Conservation (phyloP, 2,888 invertebrate species). For the Bellardia bayeri region DNA sequence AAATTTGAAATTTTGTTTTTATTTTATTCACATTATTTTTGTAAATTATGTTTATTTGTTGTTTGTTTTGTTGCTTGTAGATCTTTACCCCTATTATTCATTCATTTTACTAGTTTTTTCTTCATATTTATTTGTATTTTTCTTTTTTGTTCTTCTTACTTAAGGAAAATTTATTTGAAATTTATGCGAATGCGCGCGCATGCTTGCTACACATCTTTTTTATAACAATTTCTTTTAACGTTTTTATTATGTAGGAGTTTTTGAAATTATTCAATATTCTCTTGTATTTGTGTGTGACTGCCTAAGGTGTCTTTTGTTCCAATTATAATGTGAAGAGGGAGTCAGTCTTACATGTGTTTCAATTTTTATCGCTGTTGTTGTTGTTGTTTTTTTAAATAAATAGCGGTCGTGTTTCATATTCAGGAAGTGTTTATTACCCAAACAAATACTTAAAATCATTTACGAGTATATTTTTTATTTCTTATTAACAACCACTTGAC, state of each 20-base stretch:
- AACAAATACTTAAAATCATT: conserved; percentile 73
- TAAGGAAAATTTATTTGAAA: conserved; percentile 77
- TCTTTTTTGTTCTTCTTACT: conserved; percentile 60
- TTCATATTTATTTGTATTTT: conserved; percentile 27
- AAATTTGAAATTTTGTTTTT: conserved; percentile 51
- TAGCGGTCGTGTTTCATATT: conserved; percentile 62
- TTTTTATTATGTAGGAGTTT: conserved; percentile 61
- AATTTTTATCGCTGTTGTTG: conserved; percentile 34
- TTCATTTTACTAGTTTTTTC: conserved; percentile 47
- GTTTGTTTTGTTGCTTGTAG: neutral
- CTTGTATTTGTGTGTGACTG: conserved; percentile 49
- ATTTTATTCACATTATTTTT: conserved; percentile 59
- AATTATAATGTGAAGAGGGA: conserved; percentile 50
- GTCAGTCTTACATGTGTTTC: conserved; percentile 47
- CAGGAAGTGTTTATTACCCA: conserved; percentile 71
- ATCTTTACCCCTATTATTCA: conserved; percentile 64
- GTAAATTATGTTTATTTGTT: conserved; percentile 43
- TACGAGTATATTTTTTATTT: conserved; percentile 16
- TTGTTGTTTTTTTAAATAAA: conserved; percentile 20
- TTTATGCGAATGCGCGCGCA: conserved; percentile 76
- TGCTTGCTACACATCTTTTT: conserved; percentile 60
- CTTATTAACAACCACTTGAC: conserved; percentile 67
- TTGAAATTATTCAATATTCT: conserved; percentile 36
- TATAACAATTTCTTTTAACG: conserved; percentile 33
- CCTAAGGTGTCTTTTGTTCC: conserved; percentile 68